Evolutionary conservation across 1,140 invertebrate genomes (phyloP).

Genomic region (Drosophila nasuta): DNA sequence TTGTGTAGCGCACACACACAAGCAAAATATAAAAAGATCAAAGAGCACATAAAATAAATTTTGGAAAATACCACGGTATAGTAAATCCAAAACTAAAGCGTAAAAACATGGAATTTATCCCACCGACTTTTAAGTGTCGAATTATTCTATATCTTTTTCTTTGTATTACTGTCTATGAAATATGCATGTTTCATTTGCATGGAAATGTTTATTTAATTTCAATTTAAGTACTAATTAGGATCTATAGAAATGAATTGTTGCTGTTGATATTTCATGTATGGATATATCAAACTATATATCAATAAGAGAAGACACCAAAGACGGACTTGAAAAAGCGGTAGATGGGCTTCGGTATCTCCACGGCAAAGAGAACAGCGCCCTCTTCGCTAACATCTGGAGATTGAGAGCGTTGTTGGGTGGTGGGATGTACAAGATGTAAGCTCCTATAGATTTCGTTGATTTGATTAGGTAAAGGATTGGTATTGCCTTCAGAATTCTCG

Average conservation of each 20-base stretch:
- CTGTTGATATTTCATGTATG: neutral
- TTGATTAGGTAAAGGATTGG: neutral
- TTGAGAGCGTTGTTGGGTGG: conserved; percentile 42
- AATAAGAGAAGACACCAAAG: conserved; percentile 65
- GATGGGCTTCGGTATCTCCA: conserved; percentile 70
- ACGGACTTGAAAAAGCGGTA: conserved; percentile 71
- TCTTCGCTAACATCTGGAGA: conserved; percentile 46
- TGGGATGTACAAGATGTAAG: conserved; percentile 32
- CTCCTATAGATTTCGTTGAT: conserved; percentile 31
- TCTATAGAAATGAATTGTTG: neutral
- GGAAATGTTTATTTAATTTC: conserved; percentile 23
- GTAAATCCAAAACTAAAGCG: no score
- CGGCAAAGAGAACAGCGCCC: conserved; percentile 62
- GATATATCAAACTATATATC: neutral
- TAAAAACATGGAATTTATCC: no score
- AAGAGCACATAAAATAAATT: neutral
- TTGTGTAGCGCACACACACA: conserved; percentile 4
- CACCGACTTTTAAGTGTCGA: no score
- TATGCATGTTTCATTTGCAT: neutral
- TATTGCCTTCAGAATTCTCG: neutral
- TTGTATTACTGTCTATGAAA: no score
- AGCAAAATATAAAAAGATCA: neutral
- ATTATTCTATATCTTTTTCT: no score
- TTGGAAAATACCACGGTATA: neutral
- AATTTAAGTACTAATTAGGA: conserved; percentile 12